These are phyloP conservation scores for Pocillopora meandrina DNA, from an alignment of 92 coral and sea anemone genomes.

Conservation along the genomic window DNA sequence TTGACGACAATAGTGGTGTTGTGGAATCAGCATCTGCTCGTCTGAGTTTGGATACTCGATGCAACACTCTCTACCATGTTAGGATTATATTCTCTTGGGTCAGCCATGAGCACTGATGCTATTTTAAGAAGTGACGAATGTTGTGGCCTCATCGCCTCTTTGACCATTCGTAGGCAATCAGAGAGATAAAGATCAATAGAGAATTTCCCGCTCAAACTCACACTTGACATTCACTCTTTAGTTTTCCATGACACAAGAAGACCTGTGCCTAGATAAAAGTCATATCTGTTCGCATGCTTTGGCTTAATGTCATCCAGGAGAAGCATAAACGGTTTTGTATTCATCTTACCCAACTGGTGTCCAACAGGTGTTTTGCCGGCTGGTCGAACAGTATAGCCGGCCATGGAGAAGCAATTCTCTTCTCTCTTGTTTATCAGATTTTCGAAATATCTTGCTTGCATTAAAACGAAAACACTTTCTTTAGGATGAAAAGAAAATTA, in stretches of 20 bases:
- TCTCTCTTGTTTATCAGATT: no score
- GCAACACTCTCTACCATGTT: neutral
- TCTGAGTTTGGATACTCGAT: neutral
- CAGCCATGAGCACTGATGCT: slow-evolving; percentile 29
- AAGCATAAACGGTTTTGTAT: slow-evolving; percentile 1
- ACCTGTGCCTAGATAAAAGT: neutral
- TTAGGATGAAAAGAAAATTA: no score
- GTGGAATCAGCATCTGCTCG: neutral
- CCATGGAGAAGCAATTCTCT: no score
- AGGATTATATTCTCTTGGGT: neutral
- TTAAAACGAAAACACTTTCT: no score
- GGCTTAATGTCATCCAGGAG: neutral
- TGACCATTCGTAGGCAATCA: neutral
- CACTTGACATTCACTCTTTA: neutral
- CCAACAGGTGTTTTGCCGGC: slow-evolving; percentile 16
- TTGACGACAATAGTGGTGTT: neutral
- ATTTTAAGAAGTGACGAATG: slow-evolving; percentile 30
- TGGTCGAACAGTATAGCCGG: neutral
- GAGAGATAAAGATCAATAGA: neutral
- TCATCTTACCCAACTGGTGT: slow-evolving; percentile 20
- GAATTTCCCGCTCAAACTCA: neutral
- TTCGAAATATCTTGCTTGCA: no score
- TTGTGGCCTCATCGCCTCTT: neutral
- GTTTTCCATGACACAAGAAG: neutral
- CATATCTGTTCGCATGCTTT: neutral